These are phyloP conservation scores for Cnemophilus loriae DNA, from an alignment of 2,113 vertebrate genomes.

Conservation along the genomic window DNA sequence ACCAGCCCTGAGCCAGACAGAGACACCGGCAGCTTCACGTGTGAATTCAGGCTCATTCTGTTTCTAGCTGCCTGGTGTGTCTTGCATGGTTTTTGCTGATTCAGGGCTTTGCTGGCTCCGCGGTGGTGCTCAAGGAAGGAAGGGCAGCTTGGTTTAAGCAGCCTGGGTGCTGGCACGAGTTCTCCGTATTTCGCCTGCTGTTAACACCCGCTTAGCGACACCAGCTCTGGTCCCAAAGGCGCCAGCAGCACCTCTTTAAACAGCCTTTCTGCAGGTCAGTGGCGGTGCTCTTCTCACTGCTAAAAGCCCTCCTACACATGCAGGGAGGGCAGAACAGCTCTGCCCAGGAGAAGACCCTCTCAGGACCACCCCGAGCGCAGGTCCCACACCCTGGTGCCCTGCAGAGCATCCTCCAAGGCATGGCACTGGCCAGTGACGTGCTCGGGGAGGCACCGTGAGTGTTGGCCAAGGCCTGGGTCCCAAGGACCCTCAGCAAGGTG, in stretches of 20 bases:
- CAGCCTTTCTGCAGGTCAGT: background rate
- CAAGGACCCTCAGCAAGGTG: background rate
- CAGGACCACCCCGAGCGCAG: background rate
- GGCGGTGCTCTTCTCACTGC: background rate
- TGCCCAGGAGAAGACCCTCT: background rate
- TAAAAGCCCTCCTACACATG: background rate
- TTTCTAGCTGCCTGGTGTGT: rapidly evolving
- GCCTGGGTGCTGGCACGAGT: background rate
- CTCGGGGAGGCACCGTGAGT: background rate
- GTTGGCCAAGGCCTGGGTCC: background rate
- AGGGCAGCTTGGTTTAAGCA: background rate
- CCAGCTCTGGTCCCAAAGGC: background rate
- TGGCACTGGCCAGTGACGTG: rapidly evolving
- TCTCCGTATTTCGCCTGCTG: background rate
- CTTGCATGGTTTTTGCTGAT: background rate
- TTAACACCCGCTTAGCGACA: background rate
- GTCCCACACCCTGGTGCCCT: rapidly evolving
- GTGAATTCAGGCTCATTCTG: background rate
- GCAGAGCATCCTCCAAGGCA: background rate
- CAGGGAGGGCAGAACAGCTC: background rate
- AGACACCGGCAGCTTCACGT: rapidly evolving
- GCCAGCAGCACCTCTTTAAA: background rate
- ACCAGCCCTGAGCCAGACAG: background rate
- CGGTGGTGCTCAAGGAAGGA: background rate
- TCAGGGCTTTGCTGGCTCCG: background rate